Evolutionary conservation across 2,797 vertebrate species (phyloP), one percentile per base, ranked within the genome.

Genomic region (Sylvilagus floridanus): DNA sequence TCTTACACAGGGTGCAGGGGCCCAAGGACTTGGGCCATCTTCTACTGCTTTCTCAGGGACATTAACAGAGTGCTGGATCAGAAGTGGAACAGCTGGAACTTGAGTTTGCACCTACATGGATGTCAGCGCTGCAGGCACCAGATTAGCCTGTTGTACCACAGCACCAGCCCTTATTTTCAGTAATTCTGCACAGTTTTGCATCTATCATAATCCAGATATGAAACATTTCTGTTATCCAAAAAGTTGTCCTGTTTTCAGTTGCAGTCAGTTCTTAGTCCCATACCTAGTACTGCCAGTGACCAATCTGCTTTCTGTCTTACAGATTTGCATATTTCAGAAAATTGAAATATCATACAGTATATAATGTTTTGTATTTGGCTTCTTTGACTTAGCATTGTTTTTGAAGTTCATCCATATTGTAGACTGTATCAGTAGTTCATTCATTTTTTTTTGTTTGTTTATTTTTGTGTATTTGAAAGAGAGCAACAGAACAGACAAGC

Each of bases 311-410:
- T 88, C 26, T 88, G 62, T 65, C 35, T 79, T 75, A 4, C 47
- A 95, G 68, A 88, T 93, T 85, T 76, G 54, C 12, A 24, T 84
- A 76, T 65, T 81, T 35, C 54, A 76, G 57, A 96, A 95, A 93
- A 91, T 86, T 68, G 57, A 88, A 62, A 54, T 77, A 76, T 93
- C 65, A 73, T 90, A 57, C 6, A 68, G n/a, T 21, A 82, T 75
- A 21, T 14, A 83, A 0, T 60, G 54, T 26, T 84, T 87, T 84
- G 24, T 90, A 3, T 66, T 13, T 94, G 54, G 35, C 35, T 85
- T 84, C 37, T 68, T 96, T 91, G 24, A 78, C 16, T 37, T 50
- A 86, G 14, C 52, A 65, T 79, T 65, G 22, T 88, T 90, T 92
- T 71, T 52, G 85, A 77, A 26, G 57, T 90, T 83, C 52, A 63